These are phyloP conservation scores for Aspiorhynchus laticeps DNA, from an alignment of 2,113 vertebrate species.

Conservation along the genomic window DNA sequence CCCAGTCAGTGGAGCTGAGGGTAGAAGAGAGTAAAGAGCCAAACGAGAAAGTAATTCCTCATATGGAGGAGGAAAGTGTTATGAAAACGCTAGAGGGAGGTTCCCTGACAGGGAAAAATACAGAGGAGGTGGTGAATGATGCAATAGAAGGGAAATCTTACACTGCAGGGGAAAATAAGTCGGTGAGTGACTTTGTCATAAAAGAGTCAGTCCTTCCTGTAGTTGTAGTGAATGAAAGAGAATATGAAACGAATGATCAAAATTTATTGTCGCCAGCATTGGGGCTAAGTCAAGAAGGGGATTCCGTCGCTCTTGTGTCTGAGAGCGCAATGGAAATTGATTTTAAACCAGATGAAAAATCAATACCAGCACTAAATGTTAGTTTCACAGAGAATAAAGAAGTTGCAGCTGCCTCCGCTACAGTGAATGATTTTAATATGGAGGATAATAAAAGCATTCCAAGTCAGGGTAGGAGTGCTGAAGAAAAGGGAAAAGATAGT, in stretches of 20 bases:
- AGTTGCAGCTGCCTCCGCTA: neutral
- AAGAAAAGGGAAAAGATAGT: neutral
- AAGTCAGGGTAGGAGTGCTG: neutral
- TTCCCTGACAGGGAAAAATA: neutral
- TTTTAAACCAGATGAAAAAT: slow-evolving; percentile 38
- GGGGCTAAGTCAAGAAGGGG: neutral
- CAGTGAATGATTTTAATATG: neutral
- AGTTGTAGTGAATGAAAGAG: slow-evolving; percentile 49
- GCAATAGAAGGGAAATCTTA: slow-evolving; percentile 8
- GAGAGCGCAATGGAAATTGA: slow-evolving; percentile 24
- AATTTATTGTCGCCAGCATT: slow-evolving; percentile 23
- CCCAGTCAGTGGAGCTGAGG: slow-evolving; percentile 9
- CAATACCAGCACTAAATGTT: neutral
- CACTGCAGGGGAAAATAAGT: neutral
- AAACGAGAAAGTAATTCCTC: neutral
- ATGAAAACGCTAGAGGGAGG: slow-evolving; percentile 55
- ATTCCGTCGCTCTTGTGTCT: neutral
- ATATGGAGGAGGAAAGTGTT: slow-evolving; percentile 58
- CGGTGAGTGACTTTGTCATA: slow-evolving; percentile 41
- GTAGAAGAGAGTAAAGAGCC: slow-evolving; percentile 14
- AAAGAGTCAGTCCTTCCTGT: slow-evolving; percentile 48
- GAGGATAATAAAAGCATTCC: neutral
- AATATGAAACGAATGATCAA: slow-evolving; percentile 44
- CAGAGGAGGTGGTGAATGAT: neutral
- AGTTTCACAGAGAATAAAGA: slow-evolving; percentile 2